Base-by-base conservation (phyloP, 2,888 invertebrate species). In the Nephrocerus scutellatus region DNA sequence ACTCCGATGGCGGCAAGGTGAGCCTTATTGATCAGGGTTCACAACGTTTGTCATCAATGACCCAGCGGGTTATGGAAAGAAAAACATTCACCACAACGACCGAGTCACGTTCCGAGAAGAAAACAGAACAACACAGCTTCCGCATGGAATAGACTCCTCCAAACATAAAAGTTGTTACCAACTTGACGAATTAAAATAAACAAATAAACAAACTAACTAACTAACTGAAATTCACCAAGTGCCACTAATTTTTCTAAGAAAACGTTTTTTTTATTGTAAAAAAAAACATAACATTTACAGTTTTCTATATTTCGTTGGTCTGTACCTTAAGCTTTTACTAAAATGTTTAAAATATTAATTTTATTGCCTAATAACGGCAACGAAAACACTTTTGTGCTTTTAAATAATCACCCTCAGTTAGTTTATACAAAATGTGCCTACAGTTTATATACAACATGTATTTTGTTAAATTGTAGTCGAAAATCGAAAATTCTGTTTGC, bases 31-130 rank as follows among this genome's bases (percentile, higher is more conserved):
- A 68, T 44, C 62, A 62, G 44, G 66, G 65, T 31, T 66, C 68
- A 5, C 57, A 64, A 32, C 62, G 68, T 5, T 53, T 68, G 33
- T 57, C 60, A 30, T 67, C 67, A 23, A 68, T 68, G 57, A 67
- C 68, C 15, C 68, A 68, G 48, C 65, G 68, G 18, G 68, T 68
- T 29, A 56, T 67, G 59, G 68, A 68, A 50, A 62, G 68, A 35
- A 63, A 68, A 57, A 65, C 65, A 30, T 63, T 62, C 36, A 66
- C 66, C 15, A 59, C 64, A 36, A 66, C 65, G 24, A 66, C 67
- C 29, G 68, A 68, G 47, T 63, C 67, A 28, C 56, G 62, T 22
- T 59, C 63, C 21, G 68, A 68, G 41, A 66, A 63, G 47, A 68
- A 68, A 53, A 64, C 63, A 39, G 63, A 68, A 46, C 61, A 65